Base-by-base conservation (phyloP, 2,888 invertebrate genomes). In the Acrobasis suavella region DNA sequence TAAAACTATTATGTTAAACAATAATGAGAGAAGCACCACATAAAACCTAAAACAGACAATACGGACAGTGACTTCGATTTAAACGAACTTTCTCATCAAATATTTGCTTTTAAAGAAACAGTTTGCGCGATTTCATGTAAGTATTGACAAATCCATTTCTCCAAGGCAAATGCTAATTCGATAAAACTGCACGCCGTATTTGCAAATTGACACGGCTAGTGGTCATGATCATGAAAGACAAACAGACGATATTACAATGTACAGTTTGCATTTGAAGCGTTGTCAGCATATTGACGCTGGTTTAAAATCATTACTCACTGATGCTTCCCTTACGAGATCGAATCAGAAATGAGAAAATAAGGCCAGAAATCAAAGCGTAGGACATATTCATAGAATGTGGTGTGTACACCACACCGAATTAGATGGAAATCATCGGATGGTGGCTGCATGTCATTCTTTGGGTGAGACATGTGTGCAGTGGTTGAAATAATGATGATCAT, bases 141-240 rank as follows among this genome's bases (percentile, higher is more conserved):
- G 1, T 1, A 22, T 3, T 56, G 56, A 56, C 56, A 56, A 56
- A 56, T 56, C 22, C 42, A 56, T 56, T 56, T 56, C 42, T 42
- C 42, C 56, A 8, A 56, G 42, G 12, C 56, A 22, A 46, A 56
- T 42, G 56, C 42, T 56, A 56, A 56, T 56, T 42, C n/a, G 3
- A 46, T 42, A 42, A 56, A 56, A 42, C 14, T 56, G 56, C 56
- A 56, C 42, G 56, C 42, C 8, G 42, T 56, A 39, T 56, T 49
- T 50, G 58, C 50, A 59, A 59, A 59, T 37, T n/a, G 56, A 56
- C 56, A 56, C 56, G 56, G 9, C 38, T n/a, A 32, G 52, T 52
- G 9, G 32, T 32, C 32, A 32, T 32, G 51, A n/a, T 52, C 32
- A 14, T 16, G 56, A 17, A 37, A 59, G 49, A 59, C 50, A 59